Evolutionary conservation across 2,797 vertebrate genomes (phyloP).

Genomic region (Epinephelus malabaricus): DNA sequence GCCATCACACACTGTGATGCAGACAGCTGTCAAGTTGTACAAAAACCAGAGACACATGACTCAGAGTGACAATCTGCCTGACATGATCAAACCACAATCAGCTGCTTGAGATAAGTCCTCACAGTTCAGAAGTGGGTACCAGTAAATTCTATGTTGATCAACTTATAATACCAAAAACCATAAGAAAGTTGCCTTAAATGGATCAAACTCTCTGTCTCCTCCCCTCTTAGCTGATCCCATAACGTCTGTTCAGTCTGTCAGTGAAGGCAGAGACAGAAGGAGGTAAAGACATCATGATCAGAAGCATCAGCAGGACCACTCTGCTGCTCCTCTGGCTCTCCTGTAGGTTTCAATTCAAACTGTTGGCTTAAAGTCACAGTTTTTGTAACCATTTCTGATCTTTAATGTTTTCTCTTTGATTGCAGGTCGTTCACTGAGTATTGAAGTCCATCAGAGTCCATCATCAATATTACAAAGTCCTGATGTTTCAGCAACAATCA

Average conservation of each 20-base stretch:
- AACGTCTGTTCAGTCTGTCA: slow-evolving; percentile 5
- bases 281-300: slow-evolving; percentile 38
- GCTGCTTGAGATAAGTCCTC: too few species aligned
- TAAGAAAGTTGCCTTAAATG: too few species aligned
- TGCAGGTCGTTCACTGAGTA: slow-evolving; percentile 51
- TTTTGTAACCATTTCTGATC: neutral
- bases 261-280: slow-evolving; percentile 24
- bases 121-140: too few species aligned
- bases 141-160: too few species aligned
- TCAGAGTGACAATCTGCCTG: neutral
- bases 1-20: slow-evolving; percentile 52
- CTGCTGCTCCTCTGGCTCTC: slow-evolving; percentile 54
- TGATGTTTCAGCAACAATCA: slow-evolving; percentile 27
- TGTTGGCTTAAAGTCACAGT: neutral
- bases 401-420: slow-evolving; percentile 3
- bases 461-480: slow-evolving; percentile 42
- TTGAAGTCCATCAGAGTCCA: slow-evolving; percentile 64
- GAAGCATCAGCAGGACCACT: slow-evolving; percentile 11
- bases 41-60: too few species aligned
- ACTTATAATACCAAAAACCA: too few species aligned
- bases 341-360: slow-evolving; percentile 41
- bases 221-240: neutral
- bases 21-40: neutral
- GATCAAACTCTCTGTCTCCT: slow-evolving; percentile 24
- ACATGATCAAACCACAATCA: too few species aligned